Evolutionary conservation across 2,113 vertebrate species (phyloP).

Genomic region (Xenopus tropicalis): UCB_Xtro_10.0 CM004447.2:101344001-101344500

Average conservation of each 20-base stretch:
- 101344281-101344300: conserved; percentile 25
- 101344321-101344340: conserved; percentile 14
- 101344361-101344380: conserved; percentile 46
- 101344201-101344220: conserved; percentile 27
- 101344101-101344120: too few species aligned
- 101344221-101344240: conserved; percentile 11
- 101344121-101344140: too few species aligned
- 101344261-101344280: conserved; percentile 14
- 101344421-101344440: neutral
- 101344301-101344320: conserved; percentile 40
- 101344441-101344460: conserved; percentile 5
- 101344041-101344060: too few species aligned
- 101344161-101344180: conserved; percentile 12
- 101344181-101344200: neutral
- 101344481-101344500: conserved; percentile 23
- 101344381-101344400: conserved; percentile 31
- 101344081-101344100: too few species aligned
- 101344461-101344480: conserved; percentile 28
- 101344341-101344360: conserved; percentile 40
- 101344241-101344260: conserved; percentile 28
- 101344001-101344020: too few species aligned
- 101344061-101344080: too few species aligned
- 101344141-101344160: conserved; percentile 1
- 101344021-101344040: too few species aligned
- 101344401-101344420: neutral